phyloP scores from a whole-genome alignment of 1,140 invertebrate species.

The Drosophila sp. region DNA sequence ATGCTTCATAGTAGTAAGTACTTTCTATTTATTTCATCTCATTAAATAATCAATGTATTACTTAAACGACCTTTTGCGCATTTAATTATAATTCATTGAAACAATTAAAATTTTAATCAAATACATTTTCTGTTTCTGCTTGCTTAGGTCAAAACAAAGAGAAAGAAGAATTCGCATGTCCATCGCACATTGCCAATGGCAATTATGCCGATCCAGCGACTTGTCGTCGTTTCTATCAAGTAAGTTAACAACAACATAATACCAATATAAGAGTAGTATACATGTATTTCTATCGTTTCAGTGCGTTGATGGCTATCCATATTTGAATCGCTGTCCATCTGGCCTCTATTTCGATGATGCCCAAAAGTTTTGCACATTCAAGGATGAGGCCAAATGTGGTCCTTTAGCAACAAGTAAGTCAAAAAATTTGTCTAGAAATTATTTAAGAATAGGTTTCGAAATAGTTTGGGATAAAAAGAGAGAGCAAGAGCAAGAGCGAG shows the following conservation, averaged over 20 bases:
- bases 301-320: conserved; percentile 94
- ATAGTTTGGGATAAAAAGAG: not conserved
- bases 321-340: conserved; percentile 93
- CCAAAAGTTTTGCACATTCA: conserved; percentile 95
- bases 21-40: too few species aligned
- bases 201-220: conserved; percentile 95
- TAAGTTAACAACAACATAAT: conserved; percentile 72
- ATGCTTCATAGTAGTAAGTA: too few species aligned
- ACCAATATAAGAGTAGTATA: too few species aligned
- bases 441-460: not conserved
- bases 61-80: not conserved
- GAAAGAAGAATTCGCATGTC: conserved; percentile 89
- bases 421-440: not conserved
- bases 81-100: not conserved
- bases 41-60: too few species aligned
- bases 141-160: conserved; percentile 84
- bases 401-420: conserved; percentile 93
- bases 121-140: not conserved
- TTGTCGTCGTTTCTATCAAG: conserved; percentile 94
- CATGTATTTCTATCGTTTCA: conserved; percentile 67
- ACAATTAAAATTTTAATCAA: not conserved
- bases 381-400: conserved; percentile 94
- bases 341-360: conserved; percentile 95
- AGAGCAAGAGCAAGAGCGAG: conserved; percentile 12
- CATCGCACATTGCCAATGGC: conserved; percentile 91